These are phyloP conservation scores for Sericinus montela DNA, from an alignment of 2,888 invertebrate species.

Conservation along the genomic window DNA sequence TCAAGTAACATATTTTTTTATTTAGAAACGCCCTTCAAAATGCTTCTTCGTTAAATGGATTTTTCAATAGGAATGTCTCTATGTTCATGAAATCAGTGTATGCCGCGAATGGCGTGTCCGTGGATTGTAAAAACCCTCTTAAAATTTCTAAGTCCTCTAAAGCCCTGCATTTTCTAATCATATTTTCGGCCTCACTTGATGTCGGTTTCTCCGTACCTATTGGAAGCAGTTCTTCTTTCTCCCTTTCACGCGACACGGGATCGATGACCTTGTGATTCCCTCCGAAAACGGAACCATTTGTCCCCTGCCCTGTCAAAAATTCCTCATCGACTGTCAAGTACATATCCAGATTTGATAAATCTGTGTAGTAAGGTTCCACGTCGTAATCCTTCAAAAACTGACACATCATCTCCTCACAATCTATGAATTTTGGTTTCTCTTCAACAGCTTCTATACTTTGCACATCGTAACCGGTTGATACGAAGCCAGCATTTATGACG, in stretches of 20 bases:
- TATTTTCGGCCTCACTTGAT: slow-evolving; percentile 28
- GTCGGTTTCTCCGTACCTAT: slow-evolving; percentile 36
- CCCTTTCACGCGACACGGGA: not conserved
- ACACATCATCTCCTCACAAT: slow-evolving; percentile 35
- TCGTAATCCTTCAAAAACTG: slow-evolving; percentile 39
- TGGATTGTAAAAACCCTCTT: slow-evolving; percentile 34
- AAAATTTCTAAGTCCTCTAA: slow-evolving; percentile 39
- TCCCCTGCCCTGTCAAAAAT: slow-evolving; percentile 41
- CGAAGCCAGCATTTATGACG: slow-evolving; percentile 35
- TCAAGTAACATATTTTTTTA: no score
- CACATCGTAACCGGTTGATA: slow-evolving; percentile 39
- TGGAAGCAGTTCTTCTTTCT: slow-evolving; percentile 28
- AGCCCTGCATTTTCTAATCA: slow-evolving; percentile 32
- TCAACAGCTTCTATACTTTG: slow-evolving; percentile 22
- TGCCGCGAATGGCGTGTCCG: slow-evolving; percentile 20
- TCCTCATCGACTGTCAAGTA: slow-evolving; percentile 48
- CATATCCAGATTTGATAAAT: slow-evolving; percentile 33
- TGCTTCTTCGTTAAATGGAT: slow-evolving; percentile 10
- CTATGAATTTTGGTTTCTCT: slow-evolving; percentile 26
- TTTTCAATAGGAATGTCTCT: slow-evolving; percentile 13
- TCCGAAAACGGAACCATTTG: slow-evolving; percentile 43
- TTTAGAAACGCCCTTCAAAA: no score
- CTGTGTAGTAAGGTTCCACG: slow-evolving; percentile 37
- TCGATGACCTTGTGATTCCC: slow-evolving; percentile 36
- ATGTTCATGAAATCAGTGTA: slow-evolving; percentile 3